phyloP scores from a whole-genome alignment of 2,797 vertebrate genomes.

The Pyrocephalus nanus region DNA sequence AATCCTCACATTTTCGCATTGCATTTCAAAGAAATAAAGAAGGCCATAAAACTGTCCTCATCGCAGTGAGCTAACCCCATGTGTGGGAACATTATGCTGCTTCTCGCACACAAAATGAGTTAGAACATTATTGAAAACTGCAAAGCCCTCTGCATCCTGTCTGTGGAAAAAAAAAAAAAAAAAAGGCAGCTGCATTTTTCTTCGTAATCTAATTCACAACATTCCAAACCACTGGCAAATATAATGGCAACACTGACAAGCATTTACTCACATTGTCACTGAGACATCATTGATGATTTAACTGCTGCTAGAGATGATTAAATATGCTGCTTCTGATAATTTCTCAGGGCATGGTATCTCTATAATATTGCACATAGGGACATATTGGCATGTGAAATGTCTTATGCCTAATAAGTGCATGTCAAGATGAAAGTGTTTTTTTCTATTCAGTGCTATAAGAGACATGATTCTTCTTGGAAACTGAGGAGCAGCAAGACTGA shows the following conservation, averaged over 20 bases:
- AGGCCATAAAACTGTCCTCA: slow-evolving; percentile 38
- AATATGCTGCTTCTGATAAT: not conserved
- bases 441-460: not conserved
- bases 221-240: slow-evolving; percentile 4
- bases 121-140: slow-evolving; percentile 9
- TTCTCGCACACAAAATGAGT: not conserved
- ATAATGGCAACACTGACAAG: slow-evolving; percentile 2
- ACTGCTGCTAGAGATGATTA: not conserved
- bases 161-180: not conserved
- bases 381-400: not conserved
- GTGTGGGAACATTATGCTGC: not conserved
- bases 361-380: not conserved
- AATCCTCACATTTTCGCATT: not conserved
- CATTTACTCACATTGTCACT: not conserved
- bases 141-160: slow-evolving; percentile 25
- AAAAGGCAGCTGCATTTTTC: not conserved
- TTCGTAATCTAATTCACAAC: slow-evolving; percentile 4
- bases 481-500: not conserved
- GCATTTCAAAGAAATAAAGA: slow-evolving; percentile 28
- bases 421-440: not conserved
- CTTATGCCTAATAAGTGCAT: not conserved
- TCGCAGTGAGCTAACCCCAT: not conserved
- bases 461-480: not conserved
- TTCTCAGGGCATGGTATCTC: not conserved
- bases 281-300: not conserved